Base-by-base conservation (phyloP, 2,888 invertebrate species). In the Pyrocoelia pectoralis region DNA sequence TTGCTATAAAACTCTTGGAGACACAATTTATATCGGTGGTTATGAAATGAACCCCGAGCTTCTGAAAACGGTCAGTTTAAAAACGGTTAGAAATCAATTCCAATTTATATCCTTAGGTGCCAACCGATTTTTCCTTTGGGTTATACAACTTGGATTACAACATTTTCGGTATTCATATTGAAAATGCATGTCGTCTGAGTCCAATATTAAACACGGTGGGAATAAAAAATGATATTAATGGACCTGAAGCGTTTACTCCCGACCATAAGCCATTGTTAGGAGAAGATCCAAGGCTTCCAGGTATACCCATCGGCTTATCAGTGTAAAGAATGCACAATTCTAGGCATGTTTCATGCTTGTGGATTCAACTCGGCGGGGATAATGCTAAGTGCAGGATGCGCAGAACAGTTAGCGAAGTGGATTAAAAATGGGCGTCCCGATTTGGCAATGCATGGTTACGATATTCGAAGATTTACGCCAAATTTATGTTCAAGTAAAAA, bases 361-460 rank as follows among this genome's bases (percentile, higher is more conserved):
- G 96, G 93, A 0, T 95, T 93, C 80, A 97, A 96, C 78, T 95
- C 95, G 1, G 89, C 93, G 0, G 96, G 96, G 0, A 93, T 97
- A 90, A 94, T 94, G 92, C 87, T 94, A 71, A 93, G 94, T 9
- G 94, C 93, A 6, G 96, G 96, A 0, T 92, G 92, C 70, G 93
- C 90, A 0, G 88, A 93, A 75, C 93, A 95, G 81, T 86, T 93
- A 74, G 94, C 95, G 0, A 86, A 89, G 57, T 97, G 96, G 96
- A 88, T 96, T 56, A 81, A 90, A 1, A 85, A 89, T 71, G 95
- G 95, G 13, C 87, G 93, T 63, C 96, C 96, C 0, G 87, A 89
- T 57, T 84, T 92, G 73, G 92, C 94, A 72, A 93, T 97, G 93
- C 94, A 92, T 76, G 85, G 86, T 15, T 95, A 92, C 78, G 95